These are phyloP conservation scores for Chiloscyllium punctatum DNA, from an alignment of 2,797 vertebrate species.

Conservation along the genomic window DNA sequence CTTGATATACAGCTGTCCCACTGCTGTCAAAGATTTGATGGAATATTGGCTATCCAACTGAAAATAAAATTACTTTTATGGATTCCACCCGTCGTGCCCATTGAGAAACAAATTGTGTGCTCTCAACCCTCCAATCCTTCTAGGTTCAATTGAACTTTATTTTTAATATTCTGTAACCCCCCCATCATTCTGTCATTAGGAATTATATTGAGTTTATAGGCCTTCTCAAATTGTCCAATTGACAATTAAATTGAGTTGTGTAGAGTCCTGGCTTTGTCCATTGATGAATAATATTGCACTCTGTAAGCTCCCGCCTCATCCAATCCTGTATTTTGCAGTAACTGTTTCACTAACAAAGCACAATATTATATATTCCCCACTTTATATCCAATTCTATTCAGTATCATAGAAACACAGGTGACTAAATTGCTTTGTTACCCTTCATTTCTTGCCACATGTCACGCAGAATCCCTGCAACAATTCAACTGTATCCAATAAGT, in stretches of 20 bases:
- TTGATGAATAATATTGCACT: not conserved
- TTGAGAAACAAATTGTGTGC: constrained; percentile 25
- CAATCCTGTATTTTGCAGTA: not conserved
- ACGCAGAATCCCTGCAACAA: not conserved
- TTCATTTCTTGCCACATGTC: not conserved
- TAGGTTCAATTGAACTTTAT: not conserved
- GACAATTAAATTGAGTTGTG: not conserved
- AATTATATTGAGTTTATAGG: not conserved
- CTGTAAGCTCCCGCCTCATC: not conserved
- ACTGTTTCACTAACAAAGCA: not conserved
- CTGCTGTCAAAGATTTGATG: constrained; percentile 15
- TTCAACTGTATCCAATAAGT: not conserved
- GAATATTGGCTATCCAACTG: constrained; percentile 27
- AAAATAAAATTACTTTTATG: constrained; percentile 31
- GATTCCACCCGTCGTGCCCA: not conserved
- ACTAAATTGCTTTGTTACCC: not conserved
- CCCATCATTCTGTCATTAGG: constrained; percentile 27
- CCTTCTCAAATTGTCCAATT: not conserved
- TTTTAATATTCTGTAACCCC: not conserved
- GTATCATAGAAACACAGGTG: not conserved
- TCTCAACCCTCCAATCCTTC: too few species aligned
- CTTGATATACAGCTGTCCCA: constrained; percentile 16
- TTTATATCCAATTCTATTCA: not conserved
- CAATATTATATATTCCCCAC: not conserved
- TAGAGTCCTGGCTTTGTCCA: not conserved